Percentiles rank a stretch among this genome's conserved stretches.
Evolutionary conservation across 1,140 invertebrate species (phyloP).

Genomic region (Bombus picipes): DNA sequence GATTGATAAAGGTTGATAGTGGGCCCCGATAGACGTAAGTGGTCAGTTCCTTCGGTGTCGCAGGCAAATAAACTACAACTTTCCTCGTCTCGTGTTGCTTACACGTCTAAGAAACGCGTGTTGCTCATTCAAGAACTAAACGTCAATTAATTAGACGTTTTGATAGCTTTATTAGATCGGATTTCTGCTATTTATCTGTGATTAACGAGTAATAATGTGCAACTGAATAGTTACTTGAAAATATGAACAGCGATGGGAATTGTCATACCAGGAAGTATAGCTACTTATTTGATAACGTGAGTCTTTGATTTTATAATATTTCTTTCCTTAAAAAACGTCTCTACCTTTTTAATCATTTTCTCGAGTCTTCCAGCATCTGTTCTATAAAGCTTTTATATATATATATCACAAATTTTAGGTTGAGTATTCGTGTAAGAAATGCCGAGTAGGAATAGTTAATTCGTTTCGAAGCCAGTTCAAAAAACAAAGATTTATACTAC

Average conservation of each 20-base stretch:
- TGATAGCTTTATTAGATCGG: not conserved
- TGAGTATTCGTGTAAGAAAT: not conserved
- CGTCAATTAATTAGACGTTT: not conserved
- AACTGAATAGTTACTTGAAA: not conserved
- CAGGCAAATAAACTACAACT: conserved; percentile 27
- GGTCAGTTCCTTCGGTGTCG: conserved; percentile 62
- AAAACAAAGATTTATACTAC: too few species aligned
- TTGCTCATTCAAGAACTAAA: not conserved
- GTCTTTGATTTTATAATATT: not conserved
- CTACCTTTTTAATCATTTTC: not conserved
- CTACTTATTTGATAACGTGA: conserved; percentile 32
- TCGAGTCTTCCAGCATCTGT: not conserved
- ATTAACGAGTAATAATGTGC: not conserved
- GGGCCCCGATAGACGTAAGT: conserved; percentile 40
- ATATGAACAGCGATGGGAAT: conserved; percentile 25
- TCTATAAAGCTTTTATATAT: not conserved
- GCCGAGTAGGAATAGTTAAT: not conserved
- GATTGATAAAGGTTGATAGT: conserved; percentile 65
- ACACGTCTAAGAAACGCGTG: not conserved
- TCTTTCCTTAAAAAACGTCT: not conserved
- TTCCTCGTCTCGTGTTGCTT: not conserved
- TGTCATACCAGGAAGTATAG: conserved; percentile 23
- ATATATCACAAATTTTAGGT: not conserved
- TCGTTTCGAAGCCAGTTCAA: too few species aligned
- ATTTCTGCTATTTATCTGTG: not conserved